Conservation (phyloP, 2,113 vertebrate genomes). For the Emydocephalus ijimae region DNA sequence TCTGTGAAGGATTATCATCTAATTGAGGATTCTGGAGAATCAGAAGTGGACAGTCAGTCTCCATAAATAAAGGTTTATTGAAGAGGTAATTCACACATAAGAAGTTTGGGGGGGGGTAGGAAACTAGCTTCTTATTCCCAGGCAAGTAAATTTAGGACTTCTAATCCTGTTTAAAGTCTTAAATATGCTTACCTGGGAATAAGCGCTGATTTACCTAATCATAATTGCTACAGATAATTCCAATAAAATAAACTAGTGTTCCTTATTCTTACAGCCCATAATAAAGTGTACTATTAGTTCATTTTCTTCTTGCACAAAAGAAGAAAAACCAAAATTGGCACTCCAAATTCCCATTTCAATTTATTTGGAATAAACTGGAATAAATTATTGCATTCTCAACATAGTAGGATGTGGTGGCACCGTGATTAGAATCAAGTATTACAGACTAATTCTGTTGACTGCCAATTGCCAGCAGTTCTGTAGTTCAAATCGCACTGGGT, state of each 20-base stretch:
- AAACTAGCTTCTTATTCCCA: neutral
- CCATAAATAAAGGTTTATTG: neutral
- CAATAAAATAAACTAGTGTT: neutral
- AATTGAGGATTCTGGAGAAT: neutral
- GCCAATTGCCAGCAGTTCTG: too few relatives aligned
- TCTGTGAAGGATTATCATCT: neutral
- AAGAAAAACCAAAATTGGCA: neutral
- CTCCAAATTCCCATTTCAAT: neutral
- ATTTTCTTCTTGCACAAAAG: neutral
- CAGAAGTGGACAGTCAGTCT: neutral
- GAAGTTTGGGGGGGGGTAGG: neutral
- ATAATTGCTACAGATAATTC: neutral
- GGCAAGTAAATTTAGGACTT: neutral
- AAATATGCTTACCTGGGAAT: neutral
- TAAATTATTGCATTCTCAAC: neutral
- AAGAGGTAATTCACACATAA: neutral
- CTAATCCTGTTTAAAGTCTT: neutral
- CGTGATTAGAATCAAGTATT: too few relatives aligned
- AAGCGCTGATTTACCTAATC: neutral
- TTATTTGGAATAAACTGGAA: neutral
- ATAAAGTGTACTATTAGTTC: neutral
- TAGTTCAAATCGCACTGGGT: too few relatives aligned
- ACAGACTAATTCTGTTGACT: too few relatives aligned
- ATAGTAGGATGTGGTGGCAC: neutral
- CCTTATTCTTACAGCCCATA: neutral